Evolutionary conservation across 2,797 vertebrate genomes (phyloP).

Genomic region (Protonibea diacanthus): DNA sequence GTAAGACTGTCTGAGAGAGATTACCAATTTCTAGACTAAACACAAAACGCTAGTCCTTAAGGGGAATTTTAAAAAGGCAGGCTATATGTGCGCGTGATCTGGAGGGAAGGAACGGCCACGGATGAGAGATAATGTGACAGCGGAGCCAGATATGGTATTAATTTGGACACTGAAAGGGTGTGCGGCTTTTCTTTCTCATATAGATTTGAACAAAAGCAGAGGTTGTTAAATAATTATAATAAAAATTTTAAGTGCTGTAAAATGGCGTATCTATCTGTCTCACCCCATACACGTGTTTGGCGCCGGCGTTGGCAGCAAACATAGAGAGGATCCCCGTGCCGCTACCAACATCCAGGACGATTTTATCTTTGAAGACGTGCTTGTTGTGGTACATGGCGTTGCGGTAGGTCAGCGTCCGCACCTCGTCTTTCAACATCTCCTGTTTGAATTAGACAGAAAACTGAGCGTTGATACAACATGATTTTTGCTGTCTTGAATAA

Average conservation of each 20-base stretch:
- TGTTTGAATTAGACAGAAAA: constrained; percentile 63
- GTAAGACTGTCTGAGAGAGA: constrained; percentile 34
- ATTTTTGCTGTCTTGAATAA: background rate
- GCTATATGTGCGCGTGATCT: background rate
- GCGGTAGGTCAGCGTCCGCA: constrained; percentile 96
- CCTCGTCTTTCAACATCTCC: constrained; percentile 99
- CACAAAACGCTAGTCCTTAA: background rate
- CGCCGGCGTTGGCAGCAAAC: constrained; percentile 98
- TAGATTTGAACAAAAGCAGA: constrained; percentile 9
- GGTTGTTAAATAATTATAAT: background rate
- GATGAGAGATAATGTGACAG: constrained; percentile 27
- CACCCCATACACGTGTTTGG: constrained; percentile 98
- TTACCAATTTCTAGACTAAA: constrained; percentile 36
- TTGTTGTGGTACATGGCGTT: constrained; percentile 99
- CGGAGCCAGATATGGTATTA: constrained; percentile 24
- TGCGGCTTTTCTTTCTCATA: background rate
- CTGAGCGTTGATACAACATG: background rate
- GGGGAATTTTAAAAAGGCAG: constrained; percentile 28
- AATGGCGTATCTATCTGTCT: constrained; percentile 54
- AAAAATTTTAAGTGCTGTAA: background rate
- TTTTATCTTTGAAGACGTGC: constrained; percentile 98
- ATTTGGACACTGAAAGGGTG: constrained; percentile 8
- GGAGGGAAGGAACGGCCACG: background rate
- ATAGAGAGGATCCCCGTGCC: constrained; percentile 98
- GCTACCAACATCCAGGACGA: constrained; percentile 97